phyloP scores from a whole-genome alignment of 2,888 invertebrate genomes.

The Tetheella fluctuosa region DNA sequence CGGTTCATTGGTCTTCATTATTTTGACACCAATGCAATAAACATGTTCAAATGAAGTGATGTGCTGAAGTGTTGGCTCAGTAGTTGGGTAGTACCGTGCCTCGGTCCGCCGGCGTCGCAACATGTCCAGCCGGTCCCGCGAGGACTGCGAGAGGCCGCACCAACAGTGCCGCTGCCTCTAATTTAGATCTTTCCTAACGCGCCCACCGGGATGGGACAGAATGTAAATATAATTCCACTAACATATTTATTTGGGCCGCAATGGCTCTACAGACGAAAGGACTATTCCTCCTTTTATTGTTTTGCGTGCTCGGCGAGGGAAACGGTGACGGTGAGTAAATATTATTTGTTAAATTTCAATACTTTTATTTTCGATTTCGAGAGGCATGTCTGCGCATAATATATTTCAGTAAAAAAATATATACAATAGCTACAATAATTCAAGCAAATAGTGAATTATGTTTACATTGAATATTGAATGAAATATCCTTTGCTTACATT shows the following conservation, averaged over 20 bases:
- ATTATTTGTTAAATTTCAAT: conserved; percentile 53
- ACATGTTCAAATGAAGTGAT: conserved; percentile 56
- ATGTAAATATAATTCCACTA: conserved; percentile 60
- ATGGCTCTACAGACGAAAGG: conserved; percentile 74
- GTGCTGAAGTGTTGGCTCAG: conserved; percentile 50
- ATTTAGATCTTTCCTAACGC: conserved; percentile 33
- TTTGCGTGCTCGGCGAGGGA: conserved; percentile 61
- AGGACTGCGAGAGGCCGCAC: conserved; percentile 41
- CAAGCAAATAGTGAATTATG: conserved; percentile 2
- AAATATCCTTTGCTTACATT: not conserved
- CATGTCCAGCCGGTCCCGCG: conserved; percentile 52
- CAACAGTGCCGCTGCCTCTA: conserved; percentile 35
- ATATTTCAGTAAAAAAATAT: conserved; percentile 29
- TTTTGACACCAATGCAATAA: conserved; percentile 74
- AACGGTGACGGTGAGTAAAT: conserved; percentile 72
- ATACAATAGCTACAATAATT: conserved; percentile 17
- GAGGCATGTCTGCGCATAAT: conserved; percentile 57
- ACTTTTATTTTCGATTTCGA: conserved; percentile 43
- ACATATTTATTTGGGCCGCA: conserved; percentile 67
- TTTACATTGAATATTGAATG: conserved; percentile 15
- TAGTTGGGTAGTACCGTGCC: conserved; percentile 22
- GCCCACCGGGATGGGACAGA: conserved; percentile 72
- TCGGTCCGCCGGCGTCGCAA: conserved; percentile 40
- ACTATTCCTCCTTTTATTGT: conserved; percentile 65
- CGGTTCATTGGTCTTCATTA: conserved; percentile 69